Base-by-base conservation (phyloP, 2,797 vertebrate species). In the Avahi laniger region DNA sequence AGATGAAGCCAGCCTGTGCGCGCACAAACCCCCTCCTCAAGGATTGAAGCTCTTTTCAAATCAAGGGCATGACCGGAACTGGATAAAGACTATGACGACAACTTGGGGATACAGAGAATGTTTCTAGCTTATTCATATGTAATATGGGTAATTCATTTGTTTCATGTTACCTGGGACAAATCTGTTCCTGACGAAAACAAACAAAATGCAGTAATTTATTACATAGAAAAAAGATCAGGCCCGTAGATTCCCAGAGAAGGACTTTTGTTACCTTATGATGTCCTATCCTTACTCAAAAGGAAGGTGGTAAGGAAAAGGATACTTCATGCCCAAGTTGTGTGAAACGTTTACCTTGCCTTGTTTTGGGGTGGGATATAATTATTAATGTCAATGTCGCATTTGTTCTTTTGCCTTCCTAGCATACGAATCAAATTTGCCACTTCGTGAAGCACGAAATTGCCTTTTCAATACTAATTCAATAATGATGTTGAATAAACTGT, bases 381-480 rank as follows among this genome's bases (percentile, higher is more conserved):
- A 97, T 89, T 91, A 82, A 80, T 57, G 54, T 93, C 86, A 96
- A 94, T 87, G 94, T 93, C 83, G 33, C 79, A 98, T 98, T 98
- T 98, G 97, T 97, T 98, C 96, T 95, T 86, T 35, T 95, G 96
- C 95, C 97, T 98, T 97, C 69, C 95, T 85, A 94, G 96, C 8
- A 15, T 98, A 97, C 92, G 96, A 98, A 98, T 98, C 97, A 97
- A 98, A 98, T 98, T 98, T 98, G 97, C 93, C 76, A 98, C 97
- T 98, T 98, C 96, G 93, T 90, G 87, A 97, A 98, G 98, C 98
- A 98, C 35, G 96, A 98, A 98, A 98, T 99, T 94, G 97, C 97
- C 97, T 98, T 98, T 98, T 98, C 98, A 98, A 97, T 98, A 98
- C 97, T 97, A 98, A 98, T 98, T 98, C 97, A 98, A 96, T 98